Conservation (phyloP, 2,113 vertebrate genomes). For the Spea multiplicata region DNA sequence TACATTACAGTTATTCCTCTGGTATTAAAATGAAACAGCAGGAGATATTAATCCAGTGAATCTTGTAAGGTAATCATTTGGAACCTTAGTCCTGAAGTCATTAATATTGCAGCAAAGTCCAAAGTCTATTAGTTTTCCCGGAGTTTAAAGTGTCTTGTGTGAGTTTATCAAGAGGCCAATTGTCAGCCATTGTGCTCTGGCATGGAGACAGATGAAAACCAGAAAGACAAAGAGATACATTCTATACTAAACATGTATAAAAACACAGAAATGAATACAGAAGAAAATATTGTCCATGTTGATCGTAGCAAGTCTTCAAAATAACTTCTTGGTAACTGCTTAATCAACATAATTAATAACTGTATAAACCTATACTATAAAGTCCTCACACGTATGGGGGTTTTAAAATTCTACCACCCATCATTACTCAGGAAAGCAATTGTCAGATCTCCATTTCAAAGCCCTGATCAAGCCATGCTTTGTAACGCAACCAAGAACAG, state of each 20-base stretch:
- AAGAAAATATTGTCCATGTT: conserved; percentile 26
- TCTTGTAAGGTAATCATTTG: conserved; percentile 12
- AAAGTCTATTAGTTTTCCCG: conserved; percentile 33
- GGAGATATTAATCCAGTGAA: conserved; percentile 17
- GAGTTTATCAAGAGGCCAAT: conserved; percentile 26
- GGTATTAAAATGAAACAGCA: conserved; percentile 28
- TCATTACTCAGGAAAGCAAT: neutral
- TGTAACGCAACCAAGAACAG: conserved; percentile 1
- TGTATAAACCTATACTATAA: neutral
- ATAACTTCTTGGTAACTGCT: conserved; percentile 21
- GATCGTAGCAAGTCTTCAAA: conserved; percentile 20
- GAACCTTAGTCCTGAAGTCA: conserved; percentile 10
- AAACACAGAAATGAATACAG: conserved; percentile 22
- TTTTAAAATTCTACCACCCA: neutral
- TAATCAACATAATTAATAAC: conserved; percentile 12
- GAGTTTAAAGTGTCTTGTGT: conserved; percentile 47
- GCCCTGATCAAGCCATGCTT: conserved; percentile 20
- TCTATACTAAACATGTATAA: conserved; percentile 31
- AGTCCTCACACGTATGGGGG: neutral
- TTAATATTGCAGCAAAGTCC: conserved; percentile 32
- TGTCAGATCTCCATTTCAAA: conserved; percentile 23
- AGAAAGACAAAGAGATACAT: conserved; percentile 2
- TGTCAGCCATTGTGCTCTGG: conserved; percentile 30
- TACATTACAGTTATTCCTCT: conserved; percentile 22
- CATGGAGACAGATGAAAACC: conserved; percentile 23